These are phyloP conservation scores for Rattus rattus DNA, from an alignment of 2,113 vertebrate species.

Conservation along the genomic window DNA sequence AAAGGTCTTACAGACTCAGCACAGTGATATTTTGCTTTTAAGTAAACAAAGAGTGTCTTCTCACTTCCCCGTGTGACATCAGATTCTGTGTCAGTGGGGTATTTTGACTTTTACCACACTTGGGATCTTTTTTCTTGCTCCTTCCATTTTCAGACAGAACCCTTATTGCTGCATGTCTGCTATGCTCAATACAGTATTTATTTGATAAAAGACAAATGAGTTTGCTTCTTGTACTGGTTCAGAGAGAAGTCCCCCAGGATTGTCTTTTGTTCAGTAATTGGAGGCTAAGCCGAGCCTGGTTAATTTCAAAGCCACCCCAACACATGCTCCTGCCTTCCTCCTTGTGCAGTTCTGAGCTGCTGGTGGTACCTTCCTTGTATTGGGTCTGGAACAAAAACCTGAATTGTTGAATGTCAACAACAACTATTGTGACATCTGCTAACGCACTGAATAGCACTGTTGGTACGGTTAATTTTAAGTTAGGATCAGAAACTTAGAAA, in stretches of 20 bases:
- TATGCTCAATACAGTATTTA: background rate
- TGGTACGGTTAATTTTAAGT: constrained; percentile 73
- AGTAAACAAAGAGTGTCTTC: constrained; percentile 23
- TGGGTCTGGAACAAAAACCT: constrained; percentile 64
- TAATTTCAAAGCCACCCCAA: constrained; percentile 73
- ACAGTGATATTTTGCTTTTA: background rate
- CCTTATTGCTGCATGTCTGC: constrained; percentile 1
- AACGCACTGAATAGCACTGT: background rate
- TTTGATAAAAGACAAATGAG: constrained; percentile 66
- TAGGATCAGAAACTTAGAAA: constrained; percentile 15
- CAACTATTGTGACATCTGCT: constrained; percentile 56
- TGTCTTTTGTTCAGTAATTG: constrained; percentile 75
- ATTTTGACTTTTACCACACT: constrained; percentile 29
- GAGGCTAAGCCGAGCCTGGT: constrained; percentile 71
- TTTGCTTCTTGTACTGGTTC: constrained; percentile 69
- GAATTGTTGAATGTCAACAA: constrained; percentile 46
- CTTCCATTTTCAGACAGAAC: constrained; percentile 46
- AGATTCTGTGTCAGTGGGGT: constrained; percentile 33
- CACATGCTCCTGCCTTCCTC: background rate
- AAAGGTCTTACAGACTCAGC: background rate
- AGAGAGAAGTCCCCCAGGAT: constrained; percentile 70
- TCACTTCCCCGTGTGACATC: background rate
- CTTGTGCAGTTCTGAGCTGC: constrained; percentile 50
- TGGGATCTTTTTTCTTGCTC: background rate
- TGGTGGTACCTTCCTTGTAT: constrained; percentile 28